Base-by-base conservation (phyloP, 2,113 vertebrate genomes). In the Tragelaphus buxtoni region DNA sequence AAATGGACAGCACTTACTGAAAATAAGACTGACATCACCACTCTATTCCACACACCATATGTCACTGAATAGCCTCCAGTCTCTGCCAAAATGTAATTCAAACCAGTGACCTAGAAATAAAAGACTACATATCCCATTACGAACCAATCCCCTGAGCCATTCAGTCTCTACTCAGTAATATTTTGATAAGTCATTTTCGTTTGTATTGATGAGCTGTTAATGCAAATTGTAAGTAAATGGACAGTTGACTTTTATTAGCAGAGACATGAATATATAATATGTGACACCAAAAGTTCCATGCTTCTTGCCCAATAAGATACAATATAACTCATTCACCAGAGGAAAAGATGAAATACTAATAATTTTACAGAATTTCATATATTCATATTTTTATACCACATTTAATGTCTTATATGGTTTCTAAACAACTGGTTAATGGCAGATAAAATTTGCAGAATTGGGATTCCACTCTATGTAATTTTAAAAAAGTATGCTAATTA, bases 71-170 rank as follows among this genome's bases (percentile, higher is more conserved):
- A 92, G 88, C 81, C 91, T 94, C 88, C 55, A 90, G 85, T 97
- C 65, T 83, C 92, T 97, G 97, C 96, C 98, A 97, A 97, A 89
- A 89, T 65, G 63, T 94, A 96, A 97, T 97, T 98, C 96, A 98
- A 97, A 95, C 87, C 96, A 96, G 94, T 97, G 97, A 97, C 98
- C 97, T 97, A 97, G 96, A 97, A 98, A 97, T 96, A 93, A 97
- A 98, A 97, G 90, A 96, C 93, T 97, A 47, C 94, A 95, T 92
- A 95, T 88, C 53, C 92, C 88, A 96, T 97, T 98, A 96, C 69
- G 42, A 97, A 79, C 97, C 97, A 97, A 96, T 97, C 94, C 97
- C 94, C 49, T 91, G 94, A 97, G 96, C 51, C 91, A 97, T 94
- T 97, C 53, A 32, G 95, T 95, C 95, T 96, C 63, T 47, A 95